Evolutionary conservation across 2,888 invertebrate species (phyloP).

Genomic region (Acanthococcus lagerstroemiae): DNA sequence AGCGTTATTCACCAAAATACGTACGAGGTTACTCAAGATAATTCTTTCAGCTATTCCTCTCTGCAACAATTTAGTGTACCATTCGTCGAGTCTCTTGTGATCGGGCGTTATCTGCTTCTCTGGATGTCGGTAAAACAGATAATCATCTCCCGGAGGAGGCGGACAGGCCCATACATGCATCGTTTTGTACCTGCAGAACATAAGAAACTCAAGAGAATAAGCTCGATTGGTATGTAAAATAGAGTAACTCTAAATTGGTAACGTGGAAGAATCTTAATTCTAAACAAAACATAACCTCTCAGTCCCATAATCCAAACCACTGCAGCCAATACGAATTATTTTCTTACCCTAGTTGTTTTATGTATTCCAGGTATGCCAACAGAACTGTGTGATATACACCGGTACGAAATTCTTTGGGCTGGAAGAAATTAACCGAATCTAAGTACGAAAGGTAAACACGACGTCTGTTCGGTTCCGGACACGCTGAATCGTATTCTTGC

Average conservation of each 20-base stretch:
- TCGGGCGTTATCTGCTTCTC: background rate
- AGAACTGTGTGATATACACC: background rate
- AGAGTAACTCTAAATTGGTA: too few species aligned
- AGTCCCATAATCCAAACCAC: background rate
- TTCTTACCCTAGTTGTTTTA: background rate
- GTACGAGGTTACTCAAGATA: background rate
- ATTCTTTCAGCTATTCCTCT: background rate
- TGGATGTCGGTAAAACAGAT: slow-evolving; percentile 1
- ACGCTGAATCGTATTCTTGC: background rate
- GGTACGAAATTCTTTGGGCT: background rate
- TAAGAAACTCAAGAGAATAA: too few species aligned
- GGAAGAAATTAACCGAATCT: slow-evolving; percentile 1
- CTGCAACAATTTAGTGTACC: background rate
- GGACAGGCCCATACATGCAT: background rate
- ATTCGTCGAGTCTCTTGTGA: background rate
- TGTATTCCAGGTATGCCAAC: background rate
- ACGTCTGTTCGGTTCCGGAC: background rate
- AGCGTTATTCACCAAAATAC: background rate
- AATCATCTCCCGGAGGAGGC: background rate
- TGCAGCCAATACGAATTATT: background rate
- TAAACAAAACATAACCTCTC: too few species aligned
- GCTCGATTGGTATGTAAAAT: too few species aligned
- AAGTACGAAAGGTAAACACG: background rate
- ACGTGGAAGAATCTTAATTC: too few species aligned
- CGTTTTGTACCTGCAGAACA: background rate